Evolutionary conservation across 2,797 vertebrate genomes (phyloP).

Genomic region (Ceyx erithaca): DNA sequence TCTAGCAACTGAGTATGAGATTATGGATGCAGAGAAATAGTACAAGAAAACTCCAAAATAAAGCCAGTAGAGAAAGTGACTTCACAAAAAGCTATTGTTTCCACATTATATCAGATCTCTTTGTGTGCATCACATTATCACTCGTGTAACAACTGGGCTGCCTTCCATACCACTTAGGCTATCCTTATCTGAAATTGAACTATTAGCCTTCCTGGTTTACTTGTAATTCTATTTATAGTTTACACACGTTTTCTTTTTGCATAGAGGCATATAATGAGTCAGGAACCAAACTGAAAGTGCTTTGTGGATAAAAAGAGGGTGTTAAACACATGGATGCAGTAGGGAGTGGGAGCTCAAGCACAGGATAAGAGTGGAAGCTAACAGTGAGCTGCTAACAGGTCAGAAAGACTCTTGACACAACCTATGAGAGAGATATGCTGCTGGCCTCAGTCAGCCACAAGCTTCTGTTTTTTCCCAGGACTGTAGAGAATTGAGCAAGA

Average conservation of each 20-base stretch:
- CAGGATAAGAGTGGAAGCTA: neutral
- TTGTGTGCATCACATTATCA: neutral
- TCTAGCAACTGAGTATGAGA: neutral
- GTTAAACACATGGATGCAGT: fast-evolving
- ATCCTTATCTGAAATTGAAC: neutral
- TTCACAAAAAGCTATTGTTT: neutral
- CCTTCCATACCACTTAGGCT: neutral
- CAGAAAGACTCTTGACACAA: neutral
- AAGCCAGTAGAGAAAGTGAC: neutral
- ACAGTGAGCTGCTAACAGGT: neutral
- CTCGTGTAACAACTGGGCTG: fast-evolving
- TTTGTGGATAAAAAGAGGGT: neutral
- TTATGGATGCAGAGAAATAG: neutral
- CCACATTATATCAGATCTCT: neutral
- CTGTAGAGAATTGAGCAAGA: conserved; percentile 8
- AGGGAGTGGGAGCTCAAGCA: neutral
- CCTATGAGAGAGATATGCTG: neutral
- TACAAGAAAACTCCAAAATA: neutral
- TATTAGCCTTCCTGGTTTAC: neutral
- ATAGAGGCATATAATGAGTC: neutral
- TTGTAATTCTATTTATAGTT: neutral
- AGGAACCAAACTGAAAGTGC: neutral
- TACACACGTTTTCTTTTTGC: neutral
- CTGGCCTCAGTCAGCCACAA: neutral
- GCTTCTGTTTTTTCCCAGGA: neutral